Conservation (phyloP, 37 sponge, comb jelly and placozoan genomes). For the Chondrilla cf. caribensis region DNA sequence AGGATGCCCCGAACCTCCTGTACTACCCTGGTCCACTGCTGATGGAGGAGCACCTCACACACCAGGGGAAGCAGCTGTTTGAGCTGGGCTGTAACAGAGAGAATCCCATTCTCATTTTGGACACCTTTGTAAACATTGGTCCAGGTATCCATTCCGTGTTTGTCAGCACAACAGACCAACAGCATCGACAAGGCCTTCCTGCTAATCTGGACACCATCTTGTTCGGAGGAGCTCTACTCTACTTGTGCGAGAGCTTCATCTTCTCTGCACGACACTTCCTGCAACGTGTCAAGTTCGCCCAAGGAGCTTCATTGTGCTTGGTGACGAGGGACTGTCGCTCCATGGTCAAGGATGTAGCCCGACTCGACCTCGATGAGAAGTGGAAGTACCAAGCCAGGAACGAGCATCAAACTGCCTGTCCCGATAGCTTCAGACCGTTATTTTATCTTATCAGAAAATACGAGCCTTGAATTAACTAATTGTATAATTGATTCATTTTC, state of each 20-base stretch:
- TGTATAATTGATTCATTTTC: too few species aligned
- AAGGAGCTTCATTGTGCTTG: conserved; percentile 80
- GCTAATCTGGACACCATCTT: background rate
- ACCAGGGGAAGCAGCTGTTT: conserved; percentile 55
- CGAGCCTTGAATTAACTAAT: background rate
- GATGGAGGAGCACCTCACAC: conserved; percentile 66
- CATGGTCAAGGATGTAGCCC: conserved; percentile 81
- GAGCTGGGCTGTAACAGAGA: conserved; percentile 42
- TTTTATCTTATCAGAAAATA: conserved; percentile 84
- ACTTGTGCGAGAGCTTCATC: conserved; percentile 71
- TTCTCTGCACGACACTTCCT: conserved; percentile 36
- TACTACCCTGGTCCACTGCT: conserved; percentile 74
- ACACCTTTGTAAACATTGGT: conserved; percentile 78
- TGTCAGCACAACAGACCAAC: background rate
- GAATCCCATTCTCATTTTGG: conserved; percentile 69
- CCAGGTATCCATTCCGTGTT: conserved; percentile 45
- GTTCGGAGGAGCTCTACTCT: conserved; percentile 87
- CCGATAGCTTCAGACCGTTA: conserved; percentile 66
- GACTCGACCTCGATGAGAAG: conserved; percentile 87
- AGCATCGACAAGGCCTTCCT: background rate
- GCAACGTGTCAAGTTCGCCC: conserved; percentile 61
- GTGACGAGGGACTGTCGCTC: conserved; percentile 78
- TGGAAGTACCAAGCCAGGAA: conserved; percentile 88
- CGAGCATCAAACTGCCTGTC: conserved; percentile 85
- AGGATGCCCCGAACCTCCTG: conserved; percentile 52